Evolutionary conservation across 2,113 vertebrate species (phyloP), one percentile per base, ranked within the genome.

Genomic region (Falcunculus frontatus): DNA sequence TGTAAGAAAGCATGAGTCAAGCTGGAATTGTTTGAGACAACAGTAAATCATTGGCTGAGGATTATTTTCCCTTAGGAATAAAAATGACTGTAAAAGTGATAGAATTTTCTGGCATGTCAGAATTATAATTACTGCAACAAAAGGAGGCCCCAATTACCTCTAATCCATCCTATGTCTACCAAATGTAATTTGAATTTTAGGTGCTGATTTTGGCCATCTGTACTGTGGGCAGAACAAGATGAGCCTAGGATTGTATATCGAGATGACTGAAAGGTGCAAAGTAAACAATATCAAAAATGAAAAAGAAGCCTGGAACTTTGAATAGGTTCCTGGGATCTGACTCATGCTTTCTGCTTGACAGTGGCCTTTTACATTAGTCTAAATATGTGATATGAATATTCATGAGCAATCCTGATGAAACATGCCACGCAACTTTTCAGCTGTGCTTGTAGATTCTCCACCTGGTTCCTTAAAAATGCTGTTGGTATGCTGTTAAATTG

Each of bases 221-320:
- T 90, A 59, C 72, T 94, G 76, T 93, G 64, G 81, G 74, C 53
- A 92, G 69, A 69, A 30, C 59, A 92, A 90, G 92, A 93, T 77
- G 75, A 94, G 82, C 72, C 42, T 70, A n/a, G 46, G 63, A 27
- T 52, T 86, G 41, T 92, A 65, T 93, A 94, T 93, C 0, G 44
- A 84, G 75, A 92, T 90, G 93, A 94, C 69, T 93, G 95, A 96
- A 91, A 72, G 91, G 81, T 89, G 84, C 62, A 91, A 97, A 93
- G 60, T 92, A 96, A 96, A 93, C 76, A 88, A 68, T 93, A 81
- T 88, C 53, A 90, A 74, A 88, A 75, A 70, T 33, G 18, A 87
- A 92, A 95, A 96, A 88, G 50, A 63, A 91, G 17, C 60, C 47
- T 93, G 74, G 33, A 76, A 84, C 47, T 86, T 74, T 89, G 69